These are phyloP conservation scores for Amphipoea oculea DNA, from an alignment of 2,888 invertebrate species.

Conservation along the genomic window DNA sequence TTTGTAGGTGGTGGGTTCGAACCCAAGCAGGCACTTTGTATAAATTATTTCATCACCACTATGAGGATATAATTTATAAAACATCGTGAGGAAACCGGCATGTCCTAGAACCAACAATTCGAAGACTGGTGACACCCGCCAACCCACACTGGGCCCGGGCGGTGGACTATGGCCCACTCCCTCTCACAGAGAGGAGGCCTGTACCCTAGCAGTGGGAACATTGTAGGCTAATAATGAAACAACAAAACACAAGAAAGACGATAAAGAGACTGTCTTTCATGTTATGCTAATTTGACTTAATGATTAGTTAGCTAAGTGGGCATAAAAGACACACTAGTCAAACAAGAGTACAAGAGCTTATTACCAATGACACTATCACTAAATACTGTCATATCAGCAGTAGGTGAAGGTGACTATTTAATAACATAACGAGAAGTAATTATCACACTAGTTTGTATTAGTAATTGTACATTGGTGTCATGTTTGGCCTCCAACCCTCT, in stretches of 20 bases:
- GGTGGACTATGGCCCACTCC: too few species aligned
- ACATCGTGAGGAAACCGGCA: too few species aligned
- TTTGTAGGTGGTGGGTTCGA: too few species aligned
- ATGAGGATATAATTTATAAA: too few species aligned
- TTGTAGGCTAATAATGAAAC: too few species aligned
- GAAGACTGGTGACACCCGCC: too few species aligned
- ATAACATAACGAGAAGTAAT: conserved; percentile 41
- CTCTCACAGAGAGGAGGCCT: too few species aligned
- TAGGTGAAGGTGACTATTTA: conserved; percentile 48
- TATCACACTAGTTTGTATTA: conserved; percentile 41
- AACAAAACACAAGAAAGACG: background rate
- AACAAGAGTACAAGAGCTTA: conserved; percentile 22
- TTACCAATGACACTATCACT: conserved; percentile 44
- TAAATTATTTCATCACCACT: too few species aligned
- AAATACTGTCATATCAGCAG: conserved; percentile 35
- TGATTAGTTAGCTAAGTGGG: background rate
- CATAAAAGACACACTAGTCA: conserved; percentile 15
- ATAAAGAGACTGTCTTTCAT: conserved; percentile 5
- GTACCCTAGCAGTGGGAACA: too few species aligned
- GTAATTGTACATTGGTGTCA: conserved; percentile 26
- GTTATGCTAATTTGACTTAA: background rate
- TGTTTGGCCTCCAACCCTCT: conserved; percentile 38
- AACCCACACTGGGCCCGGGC: too few species aligned
- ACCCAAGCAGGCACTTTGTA: too few species aligned
- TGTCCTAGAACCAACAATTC: too few species aligned